phyloP scores from a whole-genome alignment of 2,113 vertebrate species.

The Gorsachius goisagi region DNA sequence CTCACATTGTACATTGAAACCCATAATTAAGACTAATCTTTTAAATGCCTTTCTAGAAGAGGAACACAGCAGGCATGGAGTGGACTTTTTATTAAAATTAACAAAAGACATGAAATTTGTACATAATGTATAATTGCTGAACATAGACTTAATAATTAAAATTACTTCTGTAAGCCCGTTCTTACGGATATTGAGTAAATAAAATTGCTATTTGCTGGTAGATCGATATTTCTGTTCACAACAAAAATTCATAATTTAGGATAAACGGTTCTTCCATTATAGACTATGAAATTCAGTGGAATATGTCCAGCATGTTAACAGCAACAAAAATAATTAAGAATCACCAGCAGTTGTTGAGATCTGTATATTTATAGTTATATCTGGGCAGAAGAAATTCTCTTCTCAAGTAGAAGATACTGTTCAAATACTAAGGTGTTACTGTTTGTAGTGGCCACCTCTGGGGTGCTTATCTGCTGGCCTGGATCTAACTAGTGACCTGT shows the following conservation, averaged over 20 bases:
- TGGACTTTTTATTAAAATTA: constrained; percentile 66
- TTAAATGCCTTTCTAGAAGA: constrained; percentile 30
- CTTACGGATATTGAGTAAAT: neutral
- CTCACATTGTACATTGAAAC: neutral
- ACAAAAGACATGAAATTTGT: constrained; percentile 44
- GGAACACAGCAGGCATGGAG: neutral
- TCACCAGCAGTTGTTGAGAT: neutral
- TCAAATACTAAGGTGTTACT: neutral
- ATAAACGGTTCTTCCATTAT: neutral
- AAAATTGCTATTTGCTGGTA: neutral
- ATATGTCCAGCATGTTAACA: neutral
- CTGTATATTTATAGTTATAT: neutral
- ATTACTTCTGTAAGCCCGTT: constrained; percentile 21
- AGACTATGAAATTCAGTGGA: neutral
- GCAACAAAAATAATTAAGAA: neutral
- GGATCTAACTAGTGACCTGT: neutral
- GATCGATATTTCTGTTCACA: neutral
- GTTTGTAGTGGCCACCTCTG: neutral
- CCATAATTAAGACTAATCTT: constrained; percentile 50
- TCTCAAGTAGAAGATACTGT: neutral
- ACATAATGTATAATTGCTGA: constrained; percentile 12
- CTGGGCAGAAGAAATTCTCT: neutral
- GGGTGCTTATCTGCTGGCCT: neutral
- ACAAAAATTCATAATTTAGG: neutral
- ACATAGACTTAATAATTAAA: constrained; percentile 38